A percentile compares a stretch with the other conserved stretches of the same genome.
Evolutionary conservation across 1,140 invertebrate species (phyloP).

Genomic region (Ganaspis sp.): DNA sequence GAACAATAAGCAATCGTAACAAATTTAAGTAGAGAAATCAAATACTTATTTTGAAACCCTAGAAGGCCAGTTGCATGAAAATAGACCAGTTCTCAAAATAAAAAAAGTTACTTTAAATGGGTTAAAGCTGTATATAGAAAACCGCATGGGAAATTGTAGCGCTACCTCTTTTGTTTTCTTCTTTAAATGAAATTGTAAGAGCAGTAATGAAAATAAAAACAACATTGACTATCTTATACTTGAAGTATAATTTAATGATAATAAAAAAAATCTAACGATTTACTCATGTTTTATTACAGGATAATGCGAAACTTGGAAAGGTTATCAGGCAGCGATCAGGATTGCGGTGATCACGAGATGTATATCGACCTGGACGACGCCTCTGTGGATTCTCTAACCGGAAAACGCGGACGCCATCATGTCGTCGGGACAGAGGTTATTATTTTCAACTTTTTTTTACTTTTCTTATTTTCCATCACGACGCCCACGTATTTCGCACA

Average conservation of each 20-base stretch:
- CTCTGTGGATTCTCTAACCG: conserved; percentile 74
- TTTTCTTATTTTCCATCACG: conserved; percentile 17
- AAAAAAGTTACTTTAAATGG: conserved; percentile 5
- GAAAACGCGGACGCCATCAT: conserved; percentile 74
- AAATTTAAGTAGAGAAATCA: too few relatives aligned
- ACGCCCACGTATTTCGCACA: not conserved
- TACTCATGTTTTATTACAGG: conserved; percentile 51
- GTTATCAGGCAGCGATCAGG: conserved; percentile 74
- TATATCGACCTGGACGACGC: conserved; percentile 76
- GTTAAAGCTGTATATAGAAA: not conserved
- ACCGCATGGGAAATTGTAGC: conserved; percentile 1
- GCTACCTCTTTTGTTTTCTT: not conserved
- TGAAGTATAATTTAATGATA: not conserved
- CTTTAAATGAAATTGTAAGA: not conserved
- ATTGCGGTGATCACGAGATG: conserved; percentile 75
- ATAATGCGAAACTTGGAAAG: conserved; percentile 75
- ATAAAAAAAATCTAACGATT: conserved; percentile 23
- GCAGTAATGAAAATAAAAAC: not conserved
- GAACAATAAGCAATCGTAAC: too few relatives aligned
- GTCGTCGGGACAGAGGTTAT: conserved; percentile 69
- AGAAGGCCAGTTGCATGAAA: not conserved
- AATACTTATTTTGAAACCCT: not conserved
- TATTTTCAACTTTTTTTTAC: conserved; percentile 40
- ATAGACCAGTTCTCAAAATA: not conserved
- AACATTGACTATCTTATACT: not conserved